Base-by-base conservation (phyloP, 2,888 invertebrate species). In the Boloria euphrosyne region DNA sequence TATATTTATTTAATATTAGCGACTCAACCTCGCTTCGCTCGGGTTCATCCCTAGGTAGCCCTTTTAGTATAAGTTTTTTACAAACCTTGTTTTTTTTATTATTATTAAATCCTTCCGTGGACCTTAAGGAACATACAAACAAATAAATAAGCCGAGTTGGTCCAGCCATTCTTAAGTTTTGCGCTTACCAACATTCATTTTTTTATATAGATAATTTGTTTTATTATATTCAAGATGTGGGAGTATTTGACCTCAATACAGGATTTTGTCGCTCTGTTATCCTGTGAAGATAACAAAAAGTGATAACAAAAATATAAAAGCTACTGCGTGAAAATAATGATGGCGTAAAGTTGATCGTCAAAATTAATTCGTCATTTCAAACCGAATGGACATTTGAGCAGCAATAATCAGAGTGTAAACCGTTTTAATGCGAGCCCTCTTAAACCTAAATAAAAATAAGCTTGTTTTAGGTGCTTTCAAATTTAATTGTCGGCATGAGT, bases 391-490 rank as follows among this genome's bases (percentile, higher is more conserved):
- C 88, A 80, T 87, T 88, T 61, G 53, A 64, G 75, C 79, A 80
- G 78, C 85, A 82, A 81, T 89, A 85, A 88, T 87, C 85, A 85
- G 83, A 79, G 81, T 79, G 80, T 87, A 79, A 86, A 87, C 76
- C 79, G 75, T 77, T 85, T 87, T 83, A 78, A 85, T 80, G 81
- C 69, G 74, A 75, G 77, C 78, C 60, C 79, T 78, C 83, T 81
- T 76, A 74, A 83, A 84, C 81, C 78, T 72, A 70, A 69, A 70
- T 68, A 73, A 69, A 67, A 68, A 60, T 61, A 66, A 66, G 54
- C 49, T 46, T 47, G 66, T 18, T 66, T 66, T 58, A 61, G 47
- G 61, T 52, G 66, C 52, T 46, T 49, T 66, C 27, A 63, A 66
- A 66, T 57, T 58, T 62, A 16, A 65, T 58, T 17, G 49, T 14